Conservation (phyloP, 1,140 invertebrate genomes). For the Hycleus phaleratus region DNA sequence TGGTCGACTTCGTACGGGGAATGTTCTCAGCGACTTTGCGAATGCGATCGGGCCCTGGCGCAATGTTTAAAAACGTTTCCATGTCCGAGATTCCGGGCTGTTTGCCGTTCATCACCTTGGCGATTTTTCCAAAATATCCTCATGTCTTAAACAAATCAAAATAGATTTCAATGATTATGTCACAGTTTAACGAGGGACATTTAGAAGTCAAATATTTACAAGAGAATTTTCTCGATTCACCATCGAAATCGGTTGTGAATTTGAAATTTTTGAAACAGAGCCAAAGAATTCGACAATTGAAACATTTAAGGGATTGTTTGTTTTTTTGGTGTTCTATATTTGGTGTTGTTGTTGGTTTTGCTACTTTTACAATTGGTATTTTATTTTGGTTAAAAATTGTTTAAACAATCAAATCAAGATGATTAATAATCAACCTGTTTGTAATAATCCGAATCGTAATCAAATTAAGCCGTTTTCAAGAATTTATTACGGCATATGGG, state of each 20-base stretch:
- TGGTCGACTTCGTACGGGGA: conserved; percentile 36
- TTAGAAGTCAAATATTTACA: background rate
- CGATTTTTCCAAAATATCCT: conserved; percentile 59
- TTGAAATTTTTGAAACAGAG: background rate
- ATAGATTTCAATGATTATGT: background rate
- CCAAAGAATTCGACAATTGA: background rate
- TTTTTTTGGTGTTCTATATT: background rate
- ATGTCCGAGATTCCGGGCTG: conserved; percentile 62
- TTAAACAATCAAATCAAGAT: background rate
- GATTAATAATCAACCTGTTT: background rate
- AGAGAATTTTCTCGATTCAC: background rate
- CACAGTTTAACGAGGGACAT: background rate
- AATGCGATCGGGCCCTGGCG: conserved; percentile 74
- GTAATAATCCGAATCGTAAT: too few relatives aligned
- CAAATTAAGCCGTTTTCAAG: too few relatives aligned
- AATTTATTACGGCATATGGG: too few relatives aligned
- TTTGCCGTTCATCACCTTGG: conserved; percentile 63
- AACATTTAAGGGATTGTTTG: background rate
- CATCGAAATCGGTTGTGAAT: background rate
- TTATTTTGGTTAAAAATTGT: conserved; percentile 8
- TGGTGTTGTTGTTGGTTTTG: background rate
- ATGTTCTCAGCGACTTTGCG: conserved; percentile 73
- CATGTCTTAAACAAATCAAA: conserved; percentile 7
- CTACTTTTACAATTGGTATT: background rate
- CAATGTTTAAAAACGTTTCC: conserved; percentile 67